phyloP scores from a whole-genome alignment of 1,140 invertebrate genomes.

The Portunus trituberculatus region DNA sequence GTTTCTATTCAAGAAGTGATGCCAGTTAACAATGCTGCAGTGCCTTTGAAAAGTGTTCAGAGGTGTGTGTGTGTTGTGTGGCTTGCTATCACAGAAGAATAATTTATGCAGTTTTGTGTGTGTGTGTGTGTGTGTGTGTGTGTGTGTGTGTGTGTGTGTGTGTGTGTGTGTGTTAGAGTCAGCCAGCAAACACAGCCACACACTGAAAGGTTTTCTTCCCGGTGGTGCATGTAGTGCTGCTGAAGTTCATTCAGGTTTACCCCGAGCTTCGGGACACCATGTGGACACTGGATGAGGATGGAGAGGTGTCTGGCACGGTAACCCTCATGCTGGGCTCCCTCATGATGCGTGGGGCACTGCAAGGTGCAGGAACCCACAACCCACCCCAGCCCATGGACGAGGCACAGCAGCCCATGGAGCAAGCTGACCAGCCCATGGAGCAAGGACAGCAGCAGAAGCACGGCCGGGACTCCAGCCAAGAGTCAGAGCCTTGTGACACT shows the following conservation, averaged over 20 bases:
- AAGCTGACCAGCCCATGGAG: slow-evolving; percentile 48
- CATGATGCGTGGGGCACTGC: slow-evolving; percentile 70
- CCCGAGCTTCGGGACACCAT: slow-evolving; percentile 77
- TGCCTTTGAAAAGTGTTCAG: too few species aligned
- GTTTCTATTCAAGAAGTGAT: too few species aligned
- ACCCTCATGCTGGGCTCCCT: slow-evolving; percentile 75
- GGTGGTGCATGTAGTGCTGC: slow-evolving; percentile 77
- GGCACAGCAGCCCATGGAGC: slow-evolving; percentile 65
- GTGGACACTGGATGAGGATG: slow-evolving; percentile 80
- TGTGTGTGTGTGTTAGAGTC: too few species aligned
- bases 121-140: neutral
- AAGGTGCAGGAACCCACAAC: slow-evolving; percentile 41
- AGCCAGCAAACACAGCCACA: too few species aligned
- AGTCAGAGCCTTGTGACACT: slow-evolving; percentile 48
- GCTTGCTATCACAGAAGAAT: too few species aligned
- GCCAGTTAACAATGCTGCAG: too few species aligned
- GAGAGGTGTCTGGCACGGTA: slow-evolving; percentile 76
- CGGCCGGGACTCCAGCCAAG: neutral
- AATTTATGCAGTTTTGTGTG: too few species aligned
- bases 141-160: too few species aligned
- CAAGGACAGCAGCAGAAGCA: slow-evolving; percentile 39
- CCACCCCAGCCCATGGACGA: slow-evolving; percentile 57
- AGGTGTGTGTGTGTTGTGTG: too few species aligned
- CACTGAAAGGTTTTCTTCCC: slow-evolving; percentile 28
- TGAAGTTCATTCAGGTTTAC: slow-evolving; percentile 78